Percentiles rank a stretch among this genome's conserved stretches.
Conservation (phyloP, 2,888 invertebrate species). For the Aporophyla lueneburgensis region DNA sequence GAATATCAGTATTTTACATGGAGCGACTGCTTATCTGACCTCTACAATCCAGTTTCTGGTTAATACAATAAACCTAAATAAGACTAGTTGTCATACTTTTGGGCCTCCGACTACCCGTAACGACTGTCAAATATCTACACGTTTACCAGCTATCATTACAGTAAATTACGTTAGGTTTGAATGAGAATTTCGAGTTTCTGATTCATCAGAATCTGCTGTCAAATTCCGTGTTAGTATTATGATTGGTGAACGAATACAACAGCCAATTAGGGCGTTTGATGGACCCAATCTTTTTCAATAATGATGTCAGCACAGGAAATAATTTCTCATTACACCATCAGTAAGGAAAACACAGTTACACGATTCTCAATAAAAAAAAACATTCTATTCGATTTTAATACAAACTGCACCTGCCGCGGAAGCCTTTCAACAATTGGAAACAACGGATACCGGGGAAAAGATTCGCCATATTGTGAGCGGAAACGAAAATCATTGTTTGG, state of each 20-base stretch:
- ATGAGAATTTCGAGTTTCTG: not conserved
- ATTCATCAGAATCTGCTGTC: not conserved
- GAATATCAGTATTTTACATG: not conserved
- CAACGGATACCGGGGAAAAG: slow-evolving; percentile 67
- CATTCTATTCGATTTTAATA: slow-evolving; percentile 47
- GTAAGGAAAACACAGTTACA: slow-evolving; percentile 12
- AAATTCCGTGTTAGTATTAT: not conserved
- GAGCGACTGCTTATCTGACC: not conserved
- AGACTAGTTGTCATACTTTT: not conserved
- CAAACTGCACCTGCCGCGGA: slow-evolving; percentile 53
- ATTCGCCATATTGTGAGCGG: slow-evolving; percentile 81
- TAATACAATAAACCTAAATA: not conserved
- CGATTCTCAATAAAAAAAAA: slow-evolving; percentile 49
- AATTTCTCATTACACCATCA: slow-evolving; percentile 5
- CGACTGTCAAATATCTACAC: too few species aligned
- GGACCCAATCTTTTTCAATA: not conserved
- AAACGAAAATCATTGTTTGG: slow-evolving; percentile 81
- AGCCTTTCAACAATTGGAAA: slow-evolving; percentile 65
- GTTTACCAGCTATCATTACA: not conserved
- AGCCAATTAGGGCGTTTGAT: not conserved
- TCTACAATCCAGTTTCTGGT: too few species aligned
- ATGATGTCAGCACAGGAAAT: not conserved
- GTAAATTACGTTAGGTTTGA: not conserved
- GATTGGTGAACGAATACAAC: not conserved
- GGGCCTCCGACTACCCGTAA: not conserved